Base-by-base conservation (phyloP, 92 coral and sea anemone genomes). In the Zoanthus sansibaricus region DNA sequence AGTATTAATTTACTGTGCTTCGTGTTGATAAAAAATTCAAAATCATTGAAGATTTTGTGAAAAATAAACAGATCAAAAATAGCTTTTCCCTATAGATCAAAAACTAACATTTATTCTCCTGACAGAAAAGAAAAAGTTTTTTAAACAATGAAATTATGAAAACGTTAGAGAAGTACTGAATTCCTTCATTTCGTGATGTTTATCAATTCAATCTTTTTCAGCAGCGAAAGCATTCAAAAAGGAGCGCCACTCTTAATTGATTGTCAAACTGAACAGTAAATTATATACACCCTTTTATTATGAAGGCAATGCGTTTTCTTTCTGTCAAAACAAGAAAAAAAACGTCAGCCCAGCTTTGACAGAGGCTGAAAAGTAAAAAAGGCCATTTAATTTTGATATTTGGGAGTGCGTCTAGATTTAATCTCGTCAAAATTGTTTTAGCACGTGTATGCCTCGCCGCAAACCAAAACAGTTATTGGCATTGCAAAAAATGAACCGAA, bases 211-310 rank as follows among this genome's bases (percentile, higher is more conserved):
- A 49, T 42, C 31, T 16, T 18, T 7, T n/a, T 80, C 11, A 6
- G 74, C 20, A 80, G 16, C 37, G 68, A 62, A 59, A 79, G 48
- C 30, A 79, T 46, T 79, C 52, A 79, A 80, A 47, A 44, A 46
- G 75, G 25, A 66, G 62, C 73, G 59, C 55, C 20, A 31, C 6
- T 5, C 44, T 49, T 49, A 80, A 80, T 79, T 51, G 68, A 42
- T 79, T 79, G 73, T 58, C 62, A 58, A 79, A 79, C 62, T 62
- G 75, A 80, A 80, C 85, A 80, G 44, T 80, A 80, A 66, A 80
- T 80, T 66, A 80, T 61, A 14, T 16, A 18, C 59, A 37, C 75
- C 47, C 45, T 59, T 62, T 61, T 33, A 44, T 62, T 68, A 56
- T 59, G 42, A 17, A 49, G 32, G 83, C 16, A 33, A 49, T 2